Base-by-base conservation (phyloP, 2,113 vertebrate species). In the Empidonax traillii region DNA sequence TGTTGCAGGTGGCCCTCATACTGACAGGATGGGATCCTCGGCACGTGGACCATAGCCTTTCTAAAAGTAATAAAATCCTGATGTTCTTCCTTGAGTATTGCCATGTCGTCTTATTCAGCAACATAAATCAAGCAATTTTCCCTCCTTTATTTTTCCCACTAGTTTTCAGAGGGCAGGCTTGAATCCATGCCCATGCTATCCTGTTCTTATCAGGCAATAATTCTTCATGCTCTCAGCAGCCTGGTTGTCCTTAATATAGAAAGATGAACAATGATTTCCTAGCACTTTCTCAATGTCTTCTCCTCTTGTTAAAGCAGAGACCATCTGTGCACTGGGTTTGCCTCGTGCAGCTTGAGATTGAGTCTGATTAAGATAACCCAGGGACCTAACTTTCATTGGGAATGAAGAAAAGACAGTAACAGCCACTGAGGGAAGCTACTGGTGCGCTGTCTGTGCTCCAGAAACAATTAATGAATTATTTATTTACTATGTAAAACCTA, bases 1-100 rank as follows among this genome's bases (percentile, higher is more conserved):
- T 65, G 11, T 93, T 95, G 83, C 80, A 97, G 96, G 88, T 94
- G 88, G 85, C 88, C 76, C 44, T 59, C 43, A 3, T 47, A 77
- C 55, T 95, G 83, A 92, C 27, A 56, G 30, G 4, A 41, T 3
- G 0, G 22, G 12, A 63, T 52, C 44, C 35, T 77, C 59, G 52
- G 39, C 77, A 80, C 49, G 27, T 37, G 62, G 47, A 77, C 55
- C 33, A 18, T 2, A 49, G 46, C 21, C 8, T 61, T 58, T 11
- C 39, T 61, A 69, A 82, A 35, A 61, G 8, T 4, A 85, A 58
- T 27, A 75, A 71, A 93, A 68, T 72, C 43, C 37, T 20, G 22
- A 37, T 16, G 7, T 35, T 58, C 15, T 91, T 76, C 39, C 51
- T 81, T 69, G 71, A 27, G n/a, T 67, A n/a, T 8, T 68, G 43